A percentile compares a stretch with the other conserved stretches of the same genome.
phyloP scores from a whole-genome alignment of 2,113 vertebrate genomes.

The Hemichromis elongatus region DNA sequence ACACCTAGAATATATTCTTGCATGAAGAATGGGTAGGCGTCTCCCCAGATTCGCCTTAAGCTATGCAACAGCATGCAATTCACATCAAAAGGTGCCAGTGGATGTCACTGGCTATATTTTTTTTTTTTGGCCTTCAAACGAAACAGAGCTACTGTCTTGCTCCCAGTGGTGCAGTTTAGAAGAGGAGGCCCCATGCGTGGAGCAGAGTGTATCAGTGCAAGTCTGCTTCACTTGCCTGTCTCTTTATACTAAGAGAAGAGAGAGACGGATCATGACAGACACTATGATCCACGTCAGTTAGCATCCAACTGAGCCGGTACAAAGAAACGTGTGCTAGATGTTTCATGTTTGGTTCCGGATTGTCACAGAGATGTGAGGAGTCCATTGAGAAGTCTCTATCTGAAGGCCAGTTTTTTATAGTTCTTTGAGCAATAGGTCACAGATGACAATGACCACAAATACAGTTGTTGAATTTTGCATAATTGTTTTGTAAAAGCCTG shows the following conservation, averaged over 20 bases:
- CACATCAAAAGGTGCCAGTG: constrained; percentile 15
- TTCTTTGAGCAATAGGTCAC: constrained; percentile 8
- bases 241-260: background rate
- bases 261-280: constrained; percentile 32
- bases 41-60: constrained; percentile 1
- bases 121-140: constrained; percentile 28
- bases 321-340: background rate
- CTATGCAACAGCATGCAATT: constrained; percentile 21
- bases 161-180: background rate
- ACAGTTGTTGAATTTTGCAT: background rate
- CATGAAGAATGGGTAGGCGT: background rate
- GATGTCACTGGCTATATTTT: constrained; percentile 32
- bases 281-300: constrained; percentile 47
- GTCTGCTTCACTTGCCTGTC: background rate
- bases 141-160: background rate
- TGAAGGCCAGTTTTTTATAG: constrained; percentile 7
- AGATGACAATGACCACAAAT: background rate
- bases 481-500: background rate
- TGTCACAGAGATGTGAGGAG: constrained; percentile 29
- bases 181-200: background rate
- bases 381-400: constrained; percentile 24
- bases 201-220: background rate
- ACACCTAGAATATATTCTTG: background rate
- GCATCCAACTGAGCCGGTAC: constrained; percentile 6
- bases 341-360: background rate